These are phyloP conservation scores for Asobara japonica DNA, from an alignment of 1,140 invertebrate genomes.

Conservation along the genomic window DNA sequence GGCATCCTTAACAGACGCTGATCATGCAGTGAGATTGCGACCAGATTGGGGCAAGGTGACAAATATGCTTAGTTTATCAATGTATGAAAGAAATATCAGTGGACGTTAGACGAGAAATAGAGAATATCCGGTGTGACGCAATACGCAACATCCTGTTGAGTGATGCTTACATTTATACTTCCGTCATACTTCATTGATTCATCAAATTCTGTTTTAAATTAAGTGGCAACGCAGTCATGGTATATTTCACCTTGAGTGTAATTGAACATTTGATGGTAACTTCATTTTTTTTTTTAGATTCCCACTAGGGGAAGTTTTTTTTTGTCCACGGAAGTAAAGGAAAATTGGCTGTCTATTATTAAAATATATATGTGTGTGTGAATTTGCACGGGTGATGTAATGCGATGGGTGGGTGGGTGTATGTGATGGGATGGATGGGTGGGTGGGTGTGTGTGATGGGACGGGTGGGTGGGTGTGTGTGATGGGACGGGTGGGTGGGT, in stretches of 20 bases:
- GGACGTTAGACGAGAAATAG: background rate
- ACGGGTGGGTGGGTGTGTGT: too few species aligned
- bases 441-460: too few species aligned
- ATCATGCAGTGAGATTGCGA: constrained; percentile 72
- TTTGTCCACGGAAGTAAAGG: too few species aligned
- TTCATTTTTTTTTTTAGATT: too few species aligned
- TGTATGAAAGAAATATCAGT: background rate
- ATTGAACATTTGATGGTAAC: too few species aligned
- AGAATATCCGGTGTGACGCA: constrained; percentile 2
- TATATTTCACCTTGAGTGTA: background rate
- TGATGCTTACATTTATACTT: background rate
- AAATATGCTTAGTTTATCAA: background rate
- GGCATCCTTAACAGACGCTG: constrained; percentile 77
- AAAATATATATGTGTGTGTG: too few species aligned
- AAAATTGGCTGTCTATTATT: too few species aligned
- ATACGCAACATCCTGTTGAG: background rate
- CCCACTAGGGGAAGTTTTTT: too few species aligned
- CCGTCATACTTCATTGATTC: constrained; percentile 2
- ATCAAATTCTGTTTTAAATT: constrained; percentile 2
- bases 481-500: too few species aligned
- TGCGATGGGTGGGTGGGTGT: too few species aligned
- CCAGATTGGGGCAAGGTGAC: constrained; percentile 79
- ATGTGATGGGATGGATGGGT: too few species aligned
- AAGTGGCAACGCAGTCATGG: background rate
- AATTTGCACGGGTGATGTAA: too few species aligned